These are phyloP conservation scores for Sesia apiformis DNA, from an alignment of 2,888 invertebrate species.

Conservation along the genomic window DNA sequence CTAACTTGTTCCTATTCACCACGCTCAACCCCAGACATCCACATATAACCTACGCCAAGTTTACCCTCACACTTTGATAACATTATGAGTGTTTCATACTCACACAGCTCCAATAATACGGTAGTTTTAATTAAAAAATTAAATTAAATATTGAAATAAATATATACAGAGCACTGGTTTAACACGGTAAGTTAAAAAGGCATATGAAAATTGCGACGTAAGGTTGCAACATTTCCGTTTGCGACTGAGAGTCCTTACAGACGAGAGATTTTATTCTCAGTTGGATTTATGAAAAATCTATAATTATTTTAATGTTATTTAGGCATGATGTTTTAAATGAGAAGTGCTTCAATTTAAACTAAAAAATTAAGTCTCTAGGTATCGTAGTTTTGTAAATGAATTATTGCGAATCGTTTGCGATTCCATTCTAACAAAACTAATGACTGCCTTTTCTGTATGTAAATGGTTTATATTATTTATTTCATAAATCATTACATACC, in stretches of 20 bases:
- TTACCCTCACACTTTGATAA: conserved; percentile 30
- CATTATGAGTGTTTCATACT: conserved; percentile 22
- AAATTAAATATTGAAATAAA: conserved; percentile 41
- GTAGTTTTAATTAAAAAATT: conserved; percentile 2
- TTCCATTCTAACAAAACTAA: too few species aligned
- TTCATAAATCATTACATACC: too few species aligned
- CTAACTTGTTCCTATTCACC: neutral
- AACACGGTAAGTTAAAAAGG: conserved; percentile 61
- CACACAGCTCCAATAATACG: neutral
- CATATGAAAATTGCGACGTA: conserved; percentile 70
- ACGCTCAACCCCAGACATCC: neutral
- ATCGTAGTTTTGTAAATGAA: neutral
- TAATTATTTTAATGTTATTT: neutral
- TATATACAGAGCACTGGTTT: conserved; percentile 15
- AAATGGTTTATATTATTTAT: too few species aligned
- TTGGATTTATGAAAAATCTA: neutral
- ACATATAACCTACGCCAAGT: neutral
- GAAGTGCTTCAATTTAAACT: neutral
- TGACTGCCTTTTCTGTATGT: too few species aligned
- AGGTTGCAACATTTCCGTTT: conserved; percentile 59
- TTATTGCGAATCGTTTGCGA: neutral
- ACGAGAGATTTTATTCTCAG: conserved; percentile 53
- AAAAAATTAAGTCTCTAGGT: neutral
- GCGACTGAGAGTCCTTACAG: conserved; percentile 54
- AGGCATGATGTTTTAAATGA: too few species aligned